Evolutionary conservation across 2,113 vertebrate genomes (phyloP).

Genomic region (Cryptotis parvus): DNA sequence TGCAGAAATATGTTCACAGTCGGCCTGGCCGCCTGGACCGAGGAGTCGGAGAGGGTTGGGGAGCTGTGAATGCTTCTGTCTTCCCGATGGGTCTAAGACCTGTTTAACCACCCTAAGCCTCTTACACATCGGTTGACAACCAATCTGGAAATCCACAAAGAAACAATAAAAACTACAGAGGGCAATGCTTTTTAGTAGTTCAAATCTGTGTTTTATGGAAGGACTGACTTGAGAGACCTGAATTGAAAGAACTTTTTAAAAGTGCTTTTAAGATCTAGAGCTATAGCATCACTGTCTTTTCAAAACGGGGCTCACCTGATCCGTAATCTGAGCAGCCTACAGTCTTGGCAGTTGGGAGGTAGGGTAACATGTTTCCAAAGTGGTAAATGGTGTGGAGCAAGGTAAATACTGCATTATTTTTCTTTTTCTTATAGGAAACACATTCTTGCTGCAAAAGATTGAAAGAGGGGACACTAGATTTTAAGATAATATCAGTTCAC

Average conservation of each 20-base stretch:
- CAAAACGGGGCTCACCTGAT: neutral
- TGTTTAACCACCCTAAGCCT: neutral
- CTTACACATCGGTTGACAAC: neutral
- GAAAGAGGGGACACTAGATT: neutral
- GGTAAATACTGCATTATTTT: slow-evolving; percentile 9
- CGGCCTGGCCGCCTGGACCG: neutral
- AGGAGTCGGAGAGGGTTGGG: neutral
- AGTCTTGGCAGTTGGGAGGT: neutral
- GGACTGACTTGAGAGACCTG: neutral
- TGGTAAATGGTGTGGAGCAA: slow-evolving; percentile 30
- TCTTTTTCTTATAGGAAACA: slow-evolving; percentile 13
- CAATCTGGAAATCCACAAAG: neutral
- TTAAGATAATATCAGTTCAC: rapidly evolving
- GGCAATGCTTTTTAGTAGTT: neutral
- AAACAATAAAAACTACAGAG: neutral
- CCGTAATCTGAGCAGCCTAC: neutral
- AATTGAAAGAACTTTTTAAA: neutral
- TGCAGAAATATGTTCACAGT: neutral
- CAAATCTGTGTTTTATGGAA: neutral
- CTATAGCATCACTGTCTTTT: slow-evolving; percentile 7
- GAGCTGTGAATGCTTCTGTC: neutral
- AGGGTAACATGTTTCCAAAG: neutral
- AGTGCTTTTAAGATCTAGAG: neutral
- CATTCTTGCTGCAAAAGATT: neutral
- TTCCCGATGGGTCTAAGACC: neutral